Base-by-base conservation (phyloP, 2,888 invertebrate genomes). In the Cotesia congregata region DNA sequence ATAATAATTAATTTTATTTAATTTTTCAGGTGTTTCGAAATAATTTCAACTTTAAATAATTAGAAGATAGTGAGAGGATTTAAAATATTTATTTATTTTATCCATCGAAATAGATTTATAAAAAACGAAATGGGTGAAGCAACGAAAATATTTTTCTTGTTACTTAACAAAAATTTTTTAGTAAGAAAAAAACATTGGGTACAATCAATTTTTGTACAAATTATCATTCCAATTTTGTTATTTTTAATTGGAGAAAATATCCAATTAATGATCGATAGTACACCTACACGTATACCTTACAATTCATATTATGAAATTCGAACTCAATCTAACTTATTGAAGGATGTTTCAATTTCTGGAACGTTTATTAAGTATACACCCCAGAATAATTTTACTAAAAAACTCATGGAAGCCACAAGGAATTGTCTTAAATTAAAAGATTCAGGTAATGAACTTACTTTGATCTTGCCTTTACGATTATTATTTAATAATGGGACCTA, bases 181-280 rank as follows among this genome's bases (percentile, higher is more conserved):
- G 84, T 88, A 6, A 84, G 89, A 15, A 85, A 82, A 60, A 85
- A 86, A 17, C 85, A 88, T 67, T 88, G 88, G 87, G 83, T 85
- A 67, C 75, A 81, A 59, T 84, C 81, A 5, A 12, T 88, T 39
- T 83, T 89, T n/a, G 75, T 86, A 6, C 85, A 89, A 77, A 81
- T 86, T 75, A 50, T 84, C 9, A 76, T 88, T 72, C 88, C 89
- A 3, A 60, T 88, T 6, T 65, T 81, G 9, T 77, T 88, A 40
- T 86, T 89, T 41, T 30, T 83, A 12, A 79, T 88, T 2, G 83
- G 85, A 41, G 86, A 87, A 79, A 79, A 82, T 5, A 83, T 85
- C 6, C 82, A 87, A 82, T 84, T 84, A 67, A 82, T 83, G 39
- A 83, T 81, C 5, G 85, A 84, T 5, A 15, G 77, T 0, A 76